Evolutionary conservation across 2,113 vertebrate genomes (phyloP).

Genomic region (Trachemys scripta): DNA sequence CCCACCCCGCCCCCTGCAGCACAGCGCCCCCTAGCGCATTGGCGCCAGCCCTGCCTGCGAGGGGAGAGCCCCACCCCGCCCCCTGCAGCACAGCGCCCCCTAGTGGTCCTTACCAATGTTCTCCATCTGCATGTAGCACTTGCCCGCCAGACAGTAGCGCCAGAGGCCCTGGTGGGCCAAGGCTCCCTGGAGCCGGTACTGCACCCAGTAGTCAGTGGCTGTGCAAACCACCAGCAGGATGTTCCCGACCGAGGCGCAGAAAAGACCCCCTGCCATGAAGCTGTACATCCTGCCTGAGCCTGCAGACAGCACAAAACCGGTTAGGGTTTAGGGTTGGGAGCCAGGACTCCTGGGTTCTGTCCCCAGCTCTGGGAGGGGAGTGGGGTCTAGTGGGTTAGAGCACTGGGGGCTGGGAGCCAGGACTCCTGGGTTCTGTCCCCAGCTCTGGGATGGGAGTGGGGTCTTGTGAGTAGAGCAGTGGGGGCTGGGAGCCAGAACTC

Average conservation of each 20-base stretch:
- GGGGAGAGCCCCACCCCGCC: background rate
- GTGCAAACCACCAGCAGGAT: slow-evolving; percentile 89
- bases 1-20: background rate
- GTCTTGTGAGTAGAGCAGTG: too few relatives aligned
- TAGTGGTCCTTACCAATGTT: slow-evolving; percentile 84
- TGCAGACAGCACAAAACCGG: slow-evolving; percentile 29
- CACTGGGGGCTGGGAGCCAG: background rate
- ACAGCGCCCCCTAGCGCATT: background rate
- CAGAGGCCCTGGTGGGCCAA: slow-evolving; percentile 92
- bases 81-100: background rate
- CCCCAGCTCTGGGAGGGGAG: background rate
- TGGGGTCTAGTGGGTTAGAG: background rate
- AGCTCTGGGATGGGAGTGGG: background rate
- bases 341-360: background rate
- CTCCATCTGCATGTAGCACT: slow-evolving; percentile 91
- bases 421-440: background rate
- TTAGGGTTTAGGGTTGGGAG: background rate
- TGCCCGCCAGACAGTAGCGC: slow-evolving; percentile 90
- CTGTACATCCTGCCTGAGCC: slow-evolving; percentile 86
- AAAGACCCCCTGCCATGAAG: slow-evolving; percentile 92
- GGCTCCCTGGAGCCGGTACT: slow-evolving; percentile 88
- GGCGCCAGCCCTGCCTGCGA: too few relatives aligned
- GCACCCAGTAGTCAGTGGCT: slow-evolving; percentile 94
- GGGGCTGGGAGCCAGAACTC: too few relatives aligned
- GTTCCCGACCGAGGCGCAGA: slow-evolving; percentile 91